Base-by-base conservation (phyloP, 2,113 vertebrate species). In the Leucosticte australis region DNA sequence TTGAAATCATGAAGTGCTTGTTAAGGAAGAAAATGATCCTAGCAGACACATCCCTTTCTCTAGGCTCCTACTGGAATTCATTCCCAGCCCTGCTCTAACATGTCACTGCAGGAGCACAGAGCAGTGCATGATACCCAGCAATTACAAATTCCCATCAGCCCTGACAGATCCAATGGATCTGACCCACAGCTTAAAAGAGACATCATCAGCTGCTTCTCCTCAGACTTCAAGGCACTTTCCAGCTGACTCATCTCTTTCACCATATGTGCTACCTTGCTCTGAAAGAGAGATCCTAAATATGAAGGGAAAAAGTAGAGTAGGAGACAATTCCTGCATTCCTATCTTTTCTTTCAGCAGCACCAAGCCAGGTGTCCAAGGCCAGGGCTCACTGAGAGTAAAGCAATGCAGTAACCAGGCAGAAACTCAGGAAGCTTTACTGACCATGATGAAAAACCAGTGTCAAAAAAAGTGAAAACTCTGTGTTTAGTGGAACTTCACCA, bases 81-180 rank as follows among this genome's bases (percentile, higher is more conserved):
- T 50, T 63, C 41, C 24, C 26, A 83, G 47, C 15, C 24, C 27
- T 50, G 44, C 49, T 56, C 49, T 63, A 52, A 33, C 16, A 21
- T 7, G 6, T 28, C 57, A 37, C 28, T 46, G 21, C 37, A 56
- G 44, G 46, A 82, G 68, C 52, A 47, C 46, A 74, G 74, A 49
- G 31, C 15, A 52, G 9, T 0, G 2, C 2, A 15, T 0, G 30
- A 33, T 9, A 56, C 11, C 2, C 2, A 67, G 50, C 23, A 49
- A 18, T 11, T 47, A 46, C 42, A 67, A 31, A 39, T 42, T 83
- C 75, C 60, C 60, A 52, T 2, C 22, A 67, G 4, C n/a, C 31
- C 33, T 4, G 10, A n/a, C 4, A 39, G 0, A 0, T 23, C 13
- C 46, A n/a, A 31, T 9, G 18, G 46, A 41, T 49, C 67, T 41